Evolutionary conservation across 2,888 invertebrate species (phyloP), one percentile per base, ranked within the genome.

Genomic region (Campoplex nolae): DNA sequence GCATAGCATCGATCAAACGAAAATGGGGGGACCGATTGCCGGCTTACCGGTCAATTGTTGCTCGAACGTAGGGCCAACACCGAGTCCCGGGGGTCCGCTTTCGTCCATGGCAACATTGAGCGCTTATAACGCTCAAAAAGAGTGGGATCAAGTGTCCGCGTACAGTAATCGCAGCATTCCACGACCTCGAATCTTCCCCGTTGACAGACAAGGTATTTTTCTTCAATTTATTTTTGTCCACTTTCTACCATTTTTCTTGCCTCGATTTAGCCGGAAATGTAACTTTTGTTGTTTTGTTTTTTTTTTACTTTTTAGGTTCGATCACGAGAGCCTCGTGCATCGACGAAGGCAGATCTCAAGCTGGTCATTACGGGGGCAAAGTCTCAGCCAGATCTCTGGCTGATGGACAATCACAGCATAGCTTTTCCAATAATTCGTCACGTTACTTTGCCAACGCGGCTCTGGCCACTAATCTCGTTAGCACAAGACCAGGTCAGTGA

Each of bases 131-230:
- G 96, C 97, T 93, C 97, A 97, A 95, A 97, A 98, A 95, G 97
- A 97, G 94, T 97, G 97, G 97, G 97, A 97, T 94, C 97, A 97
- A 93, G 97, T 98, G 88, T 98, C 98, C 65, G 98, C 97, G 77
- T 98, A 98, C 94, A 98, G 98, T 94, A 97, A 97, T 89, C 96
- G 98, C 93, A 98, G 98, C 92, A 97, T 98, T 94, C 98, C 98
- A 88, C 95, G 98, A 90, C 98, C 98, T 74, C 96, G 98, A 91
- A 97, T 98, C 94, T 98, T 98, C 95, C 96, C 97, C 35, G 95
- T 97, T 89, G 97, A 97, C 88, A 93, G 95, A 83, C 95, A 95
- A 94, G 95, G 95, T 95, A 88, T 68, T 58, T 68, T 8, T 11
- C 18, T 58, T 13, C 28, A 28, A 28, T 58, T 28, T 74, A 13